phyloP scores from a whole-genome alignment of 1,140 invertebrate genomes.

The Ceratina australensis region DNA sequence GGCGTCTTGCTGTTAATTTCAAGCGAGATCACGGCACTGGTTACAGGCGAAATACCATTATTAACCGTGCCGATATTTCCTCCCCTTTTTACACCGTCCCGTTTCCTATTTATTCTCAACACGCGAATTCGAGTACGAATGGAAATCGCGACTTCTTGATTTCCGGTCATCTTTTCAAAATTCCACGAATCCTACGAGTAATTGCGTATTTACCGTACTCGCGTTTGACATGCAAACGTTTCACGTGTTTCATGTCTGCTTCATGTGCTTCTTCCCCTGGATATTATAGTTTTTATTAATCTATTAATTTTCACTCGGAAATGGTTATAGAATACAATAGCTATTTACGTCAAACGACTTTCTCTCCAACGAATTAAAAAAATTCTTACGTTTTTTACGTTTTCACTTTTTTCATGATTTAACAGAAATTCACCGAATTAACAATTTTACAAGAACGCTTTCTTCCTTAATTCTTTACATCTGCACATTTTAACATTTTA shows the following conservation, averaged over 20 bases:
- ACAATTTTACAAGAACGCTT: too few relatives aligned
- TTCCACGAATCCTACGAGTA: slow-evolving; percentile 47
- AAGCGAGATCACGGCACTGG: slow-evolving; percentile 9
- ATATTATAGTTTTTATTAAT: too few relatives aligned
- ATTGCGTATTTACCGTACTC: slow-evolving; percentile 68
- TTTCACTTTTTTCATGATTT: too few relatives aligned
- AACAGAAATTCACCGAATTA: too few relatives aligned
- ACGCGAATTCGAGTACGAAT: slow-evolving; percentile 19
- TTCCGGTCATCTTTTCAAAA: slow-evolving; percentile 28
- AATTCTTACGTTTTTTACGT: too few relatives aligned
- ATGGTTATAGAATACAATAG: too few relatives aligned
- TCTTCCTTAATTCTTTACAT: too few relatives aligned
- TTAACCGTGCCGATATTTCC: slow-evolving; percentile 29
- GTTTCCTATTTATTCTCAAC: slow-evolving; percentile 38
- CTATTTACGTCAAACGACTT: too few relatives aligned
- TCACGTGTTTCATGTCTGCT: slow-evolving; percentile 15
- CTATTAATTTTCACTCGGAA: too few relatives aligned
- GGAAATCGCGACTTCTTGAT: slow-evolving; percentile 27
- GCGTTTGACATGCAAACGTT: slow-evolving; percentile 57
- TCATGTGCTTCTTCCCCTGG: background rate
- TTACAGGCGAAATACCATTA: slow-evolving; percentile 18
- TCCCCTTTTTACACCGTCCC: slow-evolving; percentile 7
- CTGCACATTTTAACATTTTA: too few relatives aligned
- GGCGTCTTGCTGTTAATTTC: slow-evolving; percentile 29
- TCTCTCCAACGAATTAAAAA: too few relatives aligned